Evolutionary conservation across 2,113 vertebrate genomes (phyloP), one percentile per base, ranked within the genome.

Genomic region (Polypterus senegalus): DNA sequence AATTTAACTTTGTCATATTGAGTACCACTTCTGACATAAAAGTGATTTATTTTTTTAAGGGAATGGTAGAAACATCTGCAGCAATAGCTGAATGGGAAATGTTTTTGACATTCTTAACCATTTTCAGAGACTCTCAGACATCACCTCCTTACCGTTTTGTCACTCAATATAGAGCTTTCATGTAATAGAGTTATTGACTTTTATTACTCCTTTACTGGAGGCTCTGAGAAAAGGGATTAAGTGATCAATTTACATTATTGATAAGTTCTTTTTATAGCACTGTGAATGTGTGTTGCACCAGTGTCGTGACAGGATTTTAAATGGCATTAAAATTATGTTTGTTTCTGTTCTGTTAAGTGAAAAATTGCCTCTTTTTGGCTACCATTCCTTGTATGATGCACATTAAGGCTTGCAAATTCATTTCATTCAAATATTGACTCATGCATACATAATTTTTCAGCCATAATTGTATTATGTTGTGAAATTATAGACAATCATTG

Each of bases 231-330:
- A 63, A 45, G 57, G 67, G 69, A 79, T 79, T 76, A 78, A 75
- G 65, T 75, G 66, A 68, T 79, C 71, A 72, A 76, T 79, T 67
- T 77, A 67, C 78, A 79, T 77, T 74, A 79, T 75, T 75, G 71
- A 64, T 69, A 69, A 61, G 51, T 49, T 66, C 52, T 65, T 63
- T 70, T 74, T 74, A 62, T 72, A 73, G 65, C 57, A 44, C 54
- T 60, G 43, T 53, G 54, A 44, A 59, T 61, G 63, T 69, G 60
- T 60, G 58, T 52, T 61, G 58, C 59, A 58, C 5, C 49, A 56
- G 54, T 65, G 63, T 11, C 62, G 61, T 71, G 67, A 59, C 63
- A 61, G 61, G 61, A 63, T 62, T 71, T 60, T 67, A 65, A 68
- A 70, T 62, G 59, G 49, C 46, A 64, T 66, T 64, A 62, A 70